Evolutionary conservation across 2,888 invertebrate genomes (phyloP), one percentile per base, ranked within the genome.

Genomic region (Stenchaetothrips biformis): DNA sequence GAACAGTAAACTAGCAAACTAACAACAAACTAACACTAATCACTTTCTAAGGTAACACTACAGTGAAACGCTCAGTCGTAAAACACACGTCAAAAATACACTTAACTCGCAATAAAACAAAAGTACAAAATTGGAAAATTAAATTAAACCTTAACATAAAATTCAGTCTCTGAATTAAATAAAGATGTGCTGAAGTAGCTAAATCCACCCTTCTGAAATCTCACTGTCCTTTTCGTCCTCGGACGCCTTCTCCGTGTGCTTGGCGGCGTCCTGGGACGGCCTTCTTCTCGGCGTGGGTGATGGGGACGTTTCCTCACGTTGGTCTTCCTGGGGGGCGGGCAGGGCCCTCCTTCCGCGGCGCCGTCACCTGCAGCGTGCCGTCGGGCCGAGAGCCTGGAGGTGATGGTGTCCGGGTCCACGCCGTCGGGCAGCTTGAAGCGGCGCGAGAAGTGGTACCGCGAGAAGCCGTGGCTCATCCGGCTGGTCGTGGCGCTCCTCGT

Each of bases 311-410:
- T 7, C 67, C 67, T 21, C 67, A 74, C 67, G 67, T 74, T 74
- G 21, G 21, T 25, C 67, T 59, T 53, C 88, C 82, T 84, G 84
- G 79, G 86, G 83, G 78, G 85, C 85, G 82, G 85, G 85, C 77
- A 87, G 83, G 74, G 86, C 85, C 53, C 79, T 86, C 86, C 85
- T 86, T 86, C 79, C 86, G 84, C 80, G 85, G 83, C 80, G 86
- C 85, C 80, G 86, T 86, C 80, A 86, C 85, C 84, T 85, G 86
- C 81, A 86, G 84, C 83, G 85, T 84, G 84, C 86, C 83, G 83
- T 85, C 83, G 82, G 53, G 85, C 83, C 82, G 84, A 83, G 83
- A 74, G 67, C 25, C 25, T n/a, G 67, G 67, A 74, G 21, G 11
- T 9, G 25, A 74, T 25, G 21, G 67, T 74, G 8, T 74, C 67